phyloP scores from a whole-genome alignment of 2,888 invertebrate genomes.

The Conus canariensis region DNA sequence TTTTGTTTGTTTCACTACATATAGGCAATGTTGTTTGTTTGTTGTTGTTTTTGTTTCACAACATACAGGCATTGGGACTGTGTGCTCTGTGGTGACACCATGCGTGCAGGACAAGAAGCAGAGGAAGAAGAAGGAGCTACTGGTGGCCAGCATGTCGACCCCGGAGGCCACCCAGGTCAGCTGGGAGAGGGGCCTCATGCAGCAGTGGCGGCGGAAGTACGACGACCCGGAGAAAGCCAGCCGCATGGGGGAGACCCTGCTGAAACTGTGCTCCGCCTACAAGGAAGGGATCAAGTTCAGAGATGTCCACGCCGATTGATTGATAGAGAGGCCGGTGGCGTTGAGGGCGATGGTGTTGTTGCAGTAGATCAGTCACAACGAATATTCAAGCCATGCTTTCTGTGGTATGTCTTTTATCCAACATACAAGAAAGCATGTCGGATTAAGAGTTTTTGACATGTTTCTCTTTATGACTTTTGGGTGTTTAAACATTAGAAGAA shows the following conservation, averaged over 20 bases:
- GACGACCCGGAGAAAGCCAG: slow-evolving; percentile 68
- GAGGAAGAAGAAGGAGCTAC: slow-evolving; percentile 30
- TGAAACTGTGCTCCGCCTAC: slow-evolving; percentile 66
- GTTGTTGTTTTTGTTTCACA: no score
- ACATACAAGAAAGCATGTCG: no score
- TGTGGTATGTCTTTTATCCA: no score
- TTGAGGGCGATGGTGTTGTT: not conserved
- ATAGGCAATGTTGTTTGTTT: no score
- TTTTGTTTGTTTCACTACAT: no score
- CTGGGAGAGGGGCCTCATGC: slow-evolving; percentile 57
- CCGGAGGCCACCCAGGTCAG: slow-evolving; percentile 2
- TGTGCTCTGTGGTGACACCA: no score
- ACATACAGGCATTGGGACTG: no score
- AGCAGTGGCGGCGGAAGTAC: slow-evolving; percentile 65
- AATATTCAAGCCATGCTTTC: not conserved
- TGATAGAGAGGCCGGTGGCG: not conserved
- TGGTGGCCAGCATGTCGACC: slow-evolving; percentile 22
- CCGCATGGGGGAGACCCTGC: slow-evolving; percentile 67
- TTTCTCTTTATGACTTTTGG: no score
- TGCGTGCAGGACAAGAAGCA: slow-evolving; percentile 34
- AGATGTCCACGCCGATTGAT: not conserved
- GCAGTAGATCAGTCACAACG: not conserved
- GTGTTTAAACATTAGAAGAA: no score
- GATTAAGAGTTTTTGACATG: no score
- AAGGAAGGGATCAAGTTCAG: slow-evolving; percentile 64